Evolutionary conservation across 2,888 invertebrate species (phyloP).

Genomic region (Hypolimnas misippus): DNA sequence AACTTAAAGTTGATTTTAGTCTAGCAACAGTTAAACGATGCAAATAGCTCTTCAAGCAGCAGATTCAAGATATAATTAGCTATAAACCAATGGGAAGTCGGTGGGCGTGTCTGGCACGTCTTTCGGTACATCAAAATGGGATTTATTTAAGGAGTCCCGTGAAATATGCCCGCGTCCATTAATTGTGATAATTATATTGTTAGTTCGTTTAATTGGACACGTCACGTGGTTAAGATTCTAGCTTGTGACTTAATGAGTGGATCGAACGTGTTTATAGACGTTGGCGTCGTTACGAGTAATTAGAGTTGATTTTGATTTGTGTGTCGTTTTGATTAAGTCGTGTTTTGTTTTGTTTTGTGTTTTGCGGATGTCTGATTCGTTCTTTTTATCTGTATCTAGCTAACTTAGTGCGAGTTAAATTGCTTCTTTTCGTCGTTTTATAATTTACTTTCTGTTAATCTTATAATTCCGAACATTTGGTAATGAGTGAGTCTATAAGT

Average conservation of each 20-base stretch:
- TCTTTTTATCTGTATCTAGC: too few relatives aligned
- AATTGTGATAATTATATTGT: constrained; percentile 84
- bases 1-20: constrained; percentile 49
- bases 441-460: too few relatives aligned
- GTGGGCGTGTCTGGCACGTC: constrained; percentile 66
- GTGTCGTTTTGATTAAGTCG: constrained; percentile 26
- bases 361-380: neutral
- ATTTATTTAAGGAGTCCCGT: constrained; percentile 72
- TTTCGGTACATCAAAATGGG: constrained; percentile 66
- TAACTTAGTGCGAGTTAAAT: too few relatives aligned
- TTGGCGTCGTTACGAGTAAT: constrained; percentile 40
- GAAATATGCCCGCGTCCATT: constrained; percentile 75
- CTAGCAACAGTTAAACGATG: constrained; percentile 67
- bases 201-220: constrained; percentile 75
- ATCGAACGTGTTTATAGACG: constrained; percentile 47
- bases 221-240: constrained; percentile 58
- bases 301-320: constrained; percentile 43
- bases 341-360: constrained; percentile 21
- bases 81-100: constrained; percentile 67
- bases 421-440: too few relatives aligned
- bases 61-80: constrained; percentile 75
- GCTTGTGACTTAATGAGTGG: constrained; percentile 39
- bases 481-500: too few relatives aligned
- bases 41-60: constrained; percentile 73
- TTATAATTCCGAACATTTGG: too few relatives aligned